A percentile compares a stretch with the other conserved stretches of the same genome.
Conservation (phyloP, 1,140 invertebrate species). For the Tribolium madens region DNA sequence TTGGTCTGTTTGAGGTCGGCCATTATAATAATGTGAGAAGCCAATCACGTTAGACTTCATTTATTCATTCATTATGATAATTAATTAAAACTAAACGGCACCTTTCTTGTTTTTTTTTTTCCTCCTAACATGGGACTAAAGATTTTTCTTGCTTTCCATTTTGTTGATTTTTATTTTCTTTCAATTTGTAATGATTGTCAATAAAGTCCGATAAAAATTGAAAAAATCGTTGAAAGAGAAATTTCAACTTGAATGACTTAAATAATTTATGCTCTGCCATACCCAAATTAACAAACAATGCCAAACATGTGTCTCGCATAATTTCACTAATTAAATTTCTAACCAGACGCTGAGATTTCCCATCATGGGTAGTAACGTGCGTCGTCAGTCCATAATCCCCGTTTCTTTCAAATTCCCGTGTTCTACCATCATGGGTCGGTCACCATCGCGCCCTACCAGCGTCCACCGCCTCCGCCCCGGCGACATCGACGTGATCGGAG, state of each 20-base stretch:
- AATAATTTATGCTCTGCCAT: not conserved
- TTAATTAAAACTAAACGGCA: too few species aligned
- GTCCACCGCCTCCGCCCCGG: slow-evolving; percentile 78
- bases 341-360: not conserved
- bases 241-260: not conserved
- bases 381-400: slow-evolving; percentile 55
- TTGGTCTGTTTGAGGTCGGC: too few species aligned
- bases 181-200: too few species aligned
- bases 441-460: slow-evolving; percentile 56
- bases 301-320: not conserved
- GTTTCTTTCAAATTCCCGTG: slow-evolving; percentile 62
- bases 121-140: too few species aligned
- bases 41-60: too few species aligned
- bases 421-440: slow-evolving; percentile 56
- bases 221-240: not conserved
- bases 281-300: slow-evolving; percentile 30
- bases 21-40: too few species aligned
- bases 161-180: too few species aligned
- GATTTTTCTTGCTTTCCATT: too few species aligned
- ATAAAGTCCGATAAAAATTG: too few species aligned
- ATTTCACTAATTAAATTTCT: slow-evolving; percentile 34
- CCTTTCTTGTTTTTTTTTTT: too few species aligned
- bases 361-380: not conserved
- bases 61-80: too few species aligned
- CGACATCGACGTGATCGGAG: slow-evolving; percentile 83